Evolutionary conservation across 2,797 vertebrate genomes (phyloP).

Genomic region (Lerista edwardsae): DNA sequence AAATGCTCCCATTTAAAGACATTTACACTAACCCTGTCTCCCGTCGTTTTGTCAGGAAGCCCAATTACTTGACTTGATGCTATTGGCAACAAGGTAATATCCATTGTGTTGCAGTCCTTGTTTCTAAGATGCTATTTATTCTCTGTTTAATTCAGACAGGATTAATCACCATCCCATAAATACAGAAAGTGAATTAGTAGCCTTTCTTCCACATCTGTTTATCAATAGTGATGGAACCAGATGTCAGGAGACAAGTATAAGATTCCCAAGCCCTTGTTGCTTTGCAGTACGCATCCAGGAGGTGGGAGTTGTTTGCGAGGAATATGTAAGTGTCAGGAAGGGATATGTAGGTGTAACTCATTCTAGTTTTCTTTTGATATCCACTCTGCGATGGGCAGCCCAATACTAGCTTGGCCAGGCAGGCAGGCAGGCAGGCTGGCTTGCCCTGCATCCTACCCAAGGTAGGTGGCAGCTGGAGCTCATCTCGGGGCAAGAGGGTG

Average conservation of each 20-base stretch:
- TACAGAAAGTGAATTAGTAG: not conserved
- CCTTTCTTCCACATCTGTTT: accelerated
- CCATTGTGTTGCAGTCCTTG: not conserved
- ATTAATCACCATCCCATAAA: not conserved
- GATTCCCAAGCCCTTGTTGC: too few species aligned
- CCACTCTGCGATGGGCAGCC: too few species aligned
- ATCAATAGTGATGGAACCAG: not conserved
- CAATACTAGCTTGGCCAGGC: too few species aligned
- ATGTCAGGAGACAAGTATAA: not conserved
- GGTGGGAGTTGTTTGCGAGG: too few species aligned
- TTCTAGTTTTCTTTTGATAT: too few species aligned
- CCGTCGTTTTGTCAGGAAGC: not conserved
- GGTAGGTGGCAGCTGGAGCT: too few species aligned
- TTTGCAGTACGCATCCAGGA: too few species aligned
- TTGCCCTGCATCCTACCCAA: too few species aligned
- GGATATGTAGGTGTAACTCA: too few species aligned
- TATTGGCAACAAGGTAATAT: not conserved
- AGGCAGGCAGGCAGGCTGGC: too few species aligned
- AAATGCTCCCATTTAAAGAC: constrained; percentile 5
- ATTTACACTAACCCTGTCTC: not conserved
- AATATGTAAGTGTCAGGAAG: too few species aligned
- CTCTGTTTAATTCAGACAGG: constrained; percentile 23
- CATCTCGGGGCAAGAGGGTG: too few species aligned
- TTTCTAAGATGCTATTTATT: not conserved
- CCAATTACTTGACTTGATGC: not conserved